Base-by-base conservation (phyloP, 2,113 vertebrate species). In the Psettodes erumei region DNA sequence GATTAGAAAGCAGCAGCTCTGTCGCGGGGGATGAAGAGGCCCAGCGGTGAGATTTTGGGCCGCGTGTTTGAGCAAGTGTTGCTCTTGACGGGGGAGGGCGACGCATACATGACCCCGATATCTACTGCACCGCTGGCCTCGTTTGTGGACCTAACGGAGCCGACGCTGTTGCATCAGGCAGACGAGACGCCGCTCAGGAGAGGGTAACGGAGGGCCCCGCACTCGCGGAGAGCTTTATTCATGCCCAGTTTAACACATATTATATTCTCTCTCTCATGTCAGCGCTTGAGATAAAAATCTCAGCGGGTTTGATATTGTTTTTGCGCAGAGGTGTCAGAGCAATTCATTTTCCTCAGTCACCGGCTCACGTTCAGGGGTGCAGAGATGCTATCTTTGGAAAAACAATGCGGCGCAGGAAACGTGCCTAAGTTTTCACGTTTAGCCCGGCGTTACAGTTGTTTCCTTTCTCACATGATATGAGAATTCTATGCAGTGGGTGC, bases 191-290 rank as follows among this genome's bases (percentile, higher is more conserved):
- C 33, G 63, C 77, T 53, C 66, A 50, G 60, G 63, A 71, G 62
- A 53, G 68, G 25, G 32, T 70, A 32, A 77, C 84, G 77, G 70
- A 88, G 86, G 47, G 68, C 63, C 50, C 71, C 67, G 25, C 2
- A 23, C 64, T 42, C 84, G 77, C 75, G 78, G 56, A 83, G 79
- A 71, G 78, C 72, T 68, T 84, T 76, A 72, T 88, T 86, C 77
- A 85, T 74, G 83, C 88, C 90, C 89, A 89, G 78, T 92, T 91
- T 77, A 91, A 86, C 86, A 64, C 82, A 43, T 70, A 79, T 86
- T 88, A 84, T 71, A 60, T 71, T 61, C 60, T 82, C 77, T 68
- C 75, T 79, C 75, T 84, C 83, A 70, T 83, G 81, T 67, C 67
- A 62, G 59, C 54, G 63, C 62, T 77, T 27, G 65, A 84, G 81